Evolutionary conservation across 2,888 invertebrate genomes (phyloP), one percentile per base, ranked within the genome.

Genomic region (Plusia festucae): DNA sequence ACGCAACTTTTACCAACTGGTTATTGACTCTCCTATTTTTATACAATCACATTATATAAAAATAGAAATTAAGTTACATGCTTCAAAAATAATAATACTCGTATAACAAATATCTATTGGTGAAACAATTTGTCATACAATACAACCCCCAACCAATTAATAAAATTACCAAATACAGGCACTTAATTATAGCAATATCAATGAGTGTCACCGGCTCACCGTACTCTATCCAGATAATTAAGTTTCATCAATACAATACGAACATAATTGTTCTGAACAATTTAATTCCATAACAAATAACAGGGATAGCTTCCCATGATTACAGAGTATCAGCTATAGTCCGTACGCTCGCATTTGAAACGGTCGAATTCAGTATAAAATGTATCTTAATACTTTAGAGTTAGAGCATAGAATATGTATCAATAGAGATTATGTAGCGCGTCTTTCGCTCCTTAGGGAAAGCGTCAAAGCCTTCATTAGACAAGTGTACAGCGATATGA

Each of bases 381-480:
- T 71, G 69, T 69, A 60, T 76, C 76, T 73, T 85, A 82, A 65
- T 32, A 46, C 59, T 51, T 49, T 22, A 34, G 15, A 4, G 18
- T 7, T 76, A 81, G 60, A 73, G 73, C 73, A 53, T 52, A 62
- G 66, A 68, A 68, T 80, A 32, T 46, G 57, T 72, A 64, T 64
- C 32, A 16, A 18, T 68, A n/a, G 24, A 65, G 55, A 69, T 68
- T 67, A 56, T 66, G 64, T 75, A 71, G 61, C 65, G 51, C 65
- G 73, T 72, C 73, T 68, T 79, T 73, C 71, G 70, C 79, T 82
- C 79, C 80, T 81, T 79, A 55, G 82, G 80, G 82, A 80, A 84
- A 84, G 80, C 84, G 82, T 81, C 82, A 85, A 83, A 85, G 85
- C 84, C 83, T 87, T 88, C 88, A 86, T 87, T 86, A 88, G 85